These are phyloP conservation scores for Drosophila nr. perissopoda DNA, from an alignment of 2,888 invertebrate genomes.

Conservation along the genomic window DNA sequence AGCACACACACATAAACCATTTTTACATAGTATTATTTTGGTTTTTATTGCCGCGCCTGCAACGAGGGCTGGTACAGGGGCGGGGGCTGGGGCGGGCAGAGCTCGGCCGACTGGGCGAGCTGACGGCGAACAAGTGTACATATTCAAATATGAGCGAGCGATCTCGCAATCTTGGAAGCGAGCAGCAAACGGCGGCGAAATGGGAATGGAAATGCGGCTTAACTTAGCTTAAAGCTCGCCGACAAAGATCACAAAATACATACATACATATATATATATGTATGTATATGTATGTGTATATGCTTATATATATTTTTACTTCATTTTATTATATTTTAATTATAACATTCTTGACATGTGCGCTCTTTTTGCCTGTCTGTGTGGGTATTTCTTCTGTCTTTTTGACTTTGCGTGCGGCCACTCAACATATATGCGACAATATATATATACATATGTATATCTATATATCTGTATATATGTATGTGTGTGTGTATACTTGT, in stretches of 20 bases:
- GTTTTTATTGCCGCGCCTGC: constrained; percentile 62
- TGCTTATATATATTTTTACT: constrained; percentile 17
- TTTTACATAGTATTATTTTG: constrained; percentile 79
- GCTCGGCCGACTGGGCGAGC: constrained; percentile 9
- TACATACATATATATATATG: constrained; percentile 5
- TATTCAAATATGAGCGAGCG: constrained; percentile 60
- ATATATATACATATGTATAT: constrained; percentile 8
- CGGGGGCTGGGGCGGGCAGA: constrained; percentile 7
- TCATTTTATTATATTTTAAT: constrained; percentile 63
- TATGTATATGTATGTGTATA: constrained; percentile 5
- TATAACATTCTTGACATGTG: constrained; percentile 45
- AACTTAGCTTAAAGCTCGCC: constrained; percentile 63
- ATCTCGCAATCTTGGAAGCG: constrained; percentile 46
- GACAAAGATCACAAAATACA: constrained; percentile 64
- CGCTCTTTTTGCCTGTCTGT: constrained; percentile 11
- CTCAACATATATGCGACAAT: constrained; percentile 35
- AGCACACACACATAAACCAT: constrained; percentile 64
- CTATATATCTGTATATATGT: constrained; percentile 16
- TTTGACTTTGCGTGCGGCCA: constrained; percentile 33
- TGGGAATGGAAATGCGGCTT: constrained; percentile 34
- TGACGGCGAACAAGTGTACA: constrained; percentile 58
- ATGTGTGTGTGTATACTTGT: constrained; percentile 7
- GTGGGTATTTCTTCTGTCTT: constrained; percentile 13
- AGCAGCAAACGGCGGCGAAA: constrained; percentile 12
- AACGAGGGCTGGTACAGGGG: background rate